Evolutionary conservation across 2,888 invertebrate species (phyloP), one percentile per base, ranked within the genome.

Genomic region (Proisotoma minuta): DNA sequence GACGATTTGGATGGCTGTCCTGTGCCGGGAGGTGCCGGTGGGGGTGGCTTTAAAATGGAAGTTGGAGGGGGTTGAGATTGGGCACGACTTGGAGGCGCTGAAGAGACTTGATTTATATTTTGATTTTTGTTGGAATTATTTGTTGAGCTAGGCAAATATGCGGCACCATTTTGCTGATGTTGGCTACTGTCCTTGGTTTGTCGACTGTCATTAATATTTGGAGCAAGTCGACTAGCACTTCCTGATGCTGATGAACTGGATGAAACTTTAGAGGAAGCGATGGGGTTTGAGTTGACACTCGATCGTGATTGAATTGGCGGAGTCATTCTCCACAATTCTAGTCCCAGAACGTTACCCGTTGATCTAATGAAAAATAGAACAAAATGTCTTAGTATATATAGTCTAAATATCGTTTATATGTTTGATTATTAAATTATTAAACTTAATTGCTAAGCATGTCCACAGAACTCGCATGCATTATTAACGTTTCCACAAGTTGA

Each of bases 251-350:
- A 4, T 47, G 18, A 15, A 52, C 43, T 53, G 54, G 18, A 34
- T 24, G 24, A 18, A 47, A 28, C 39, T 22, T 40, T 15, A 51
- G 58, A 20, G 26, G 59, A 58, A 8, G 66, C 1, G 68, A 59
- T 10, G 66, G 50, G n/a, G 62, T 63, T 26, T 69, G 65, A 3
- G 60, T 65, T 51, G 60, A 63, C 1, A 56, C 23, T 66, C 1
- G 68, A 59, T 10, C 68, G 50, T 18, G 62, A 64, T 26, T 69
- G 65, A 3, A 61, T 65, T 51, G 60, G 65, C 1, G 65, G 53
- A 52, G 63, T 50, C 49, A 68, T 70, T 59, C 72, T 49, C 72
- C 72, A 72, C 1, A 72, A 62, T 63, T 70, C 68, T 34, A 72
- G 57, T 5, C 69, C 62, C 50, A 72, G 43, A 20, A 60, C 62